Base-by-base conservation (phyloP, 1,140 invertebrate genomes). In the Nymphalis io region DNA sequence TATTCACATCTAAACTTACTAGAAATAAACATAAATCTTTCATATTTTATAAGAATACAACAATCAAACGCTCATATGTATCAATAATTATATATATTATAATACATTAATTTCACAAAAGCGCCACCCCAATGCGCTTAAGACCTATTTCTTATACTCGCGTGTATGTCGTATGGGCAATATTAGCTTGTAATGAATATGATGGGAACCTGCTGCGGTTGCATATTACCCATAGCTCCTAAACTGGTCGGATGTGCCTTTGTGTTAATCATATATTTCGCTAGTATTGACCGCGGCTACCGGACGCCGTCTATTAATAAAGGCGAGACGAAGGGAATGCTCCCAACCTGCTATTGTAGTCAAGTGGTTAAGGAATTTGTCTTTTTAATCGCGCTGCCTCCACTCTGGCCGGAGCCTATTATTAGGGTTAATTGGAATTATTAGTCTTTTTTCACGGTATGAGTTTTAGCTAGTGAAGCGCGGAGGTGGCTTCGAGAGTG, bases 391-490 rank as follows among this genome's bases (percentile, higher is more conserved):
- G 83, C 80, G 72, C 84, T 89, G 87, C 81, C 79, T 86, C 80
- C 75, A 83, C 64, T 84, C 72, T 84, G 78, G 80, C 78, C 74
- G 60, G 75, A 82, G 84, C 85, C 89, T 91, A 87, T 91, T 91
- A 91, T 91, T 91, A 91, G 81, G 85, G 85, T 88, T 91, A 90
- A 91, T 91, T 91, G 88, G 84, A 89, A 91, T 90, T 86, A 90
- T 89, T 89, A 88, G 51, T 55, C 80, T 80, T 85, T 87, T 90
- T 87, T 86, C 76, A 83, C 65, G 63, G 76, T 78, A 75, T 55
- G 23, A 55, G 23, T 55, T 55, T 55, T 12, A 55, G 20, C 51
- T 55, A 55, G 51, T 18, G 82, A 82, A 83, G 83, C 76, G 75
- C 77, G 68, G 51, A 55, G 51, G 51, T 55, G 20, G 12, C 51